Conservation (phyloP, 2,113 vertebrate species). For the Geococcyx californianus region DNA sequence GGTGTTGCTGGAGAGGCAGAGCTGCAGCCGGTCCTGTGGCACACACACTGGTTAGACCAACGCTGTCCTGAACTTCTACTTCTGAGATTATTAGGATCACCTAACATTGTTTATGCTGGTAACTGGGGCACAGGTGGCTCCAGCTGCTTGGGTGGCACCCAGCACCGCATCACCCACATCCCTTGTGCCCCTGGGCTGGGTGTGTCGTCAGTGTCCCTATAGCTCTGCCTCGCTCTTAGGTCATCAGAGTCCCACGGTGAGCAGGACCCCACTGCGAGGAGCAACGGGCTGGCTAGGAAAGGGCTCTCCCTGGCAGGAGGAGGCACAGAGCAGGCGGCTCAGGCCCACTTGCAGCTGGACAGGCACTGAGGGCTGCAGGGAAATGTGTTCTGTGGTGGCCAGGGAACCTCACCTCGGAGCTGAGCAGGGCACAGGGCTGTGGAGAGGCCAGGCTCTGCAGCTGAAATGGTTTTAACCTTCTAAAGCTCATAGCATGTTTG, state of each 20-base stretch:
- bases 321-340: background rate
- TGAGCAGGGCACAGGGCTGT: background rate
- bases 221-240: fast-evolving
- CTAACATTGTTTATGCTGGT: background rate
- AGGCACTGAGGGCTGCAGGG: background rate
- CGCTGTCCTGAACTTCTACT: background rate
- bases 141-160: background rate
- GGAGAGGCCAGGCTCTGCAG: background rate
- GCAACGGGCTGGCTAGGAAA: fast-evolving
- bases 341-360: fast-evolving
- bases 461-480: background rate
- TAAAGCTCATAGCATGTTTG: background rate
- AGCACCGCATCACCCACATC: fast-evolving
- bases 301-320: background rate
- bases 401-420: background rate
- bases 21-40: fast-evolving
- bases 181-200: background rate
- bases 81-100: background rate
- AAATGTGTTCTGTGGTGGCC: background rate
- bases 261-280: fast-evolving
- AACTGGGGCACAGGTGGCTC: fast-evolving
- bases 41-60: background rate
- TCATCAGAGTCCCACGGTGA: fast-evolving
- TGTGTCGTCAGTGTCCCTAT: fast-evolving
- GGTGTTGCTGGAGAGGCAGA: background rate